These are phyloP conservation scores for Cataglyphis rosenhaueri DNA, from an alignment of 2,888 invertebrate species.

Conservation along the genomic window DNA sequence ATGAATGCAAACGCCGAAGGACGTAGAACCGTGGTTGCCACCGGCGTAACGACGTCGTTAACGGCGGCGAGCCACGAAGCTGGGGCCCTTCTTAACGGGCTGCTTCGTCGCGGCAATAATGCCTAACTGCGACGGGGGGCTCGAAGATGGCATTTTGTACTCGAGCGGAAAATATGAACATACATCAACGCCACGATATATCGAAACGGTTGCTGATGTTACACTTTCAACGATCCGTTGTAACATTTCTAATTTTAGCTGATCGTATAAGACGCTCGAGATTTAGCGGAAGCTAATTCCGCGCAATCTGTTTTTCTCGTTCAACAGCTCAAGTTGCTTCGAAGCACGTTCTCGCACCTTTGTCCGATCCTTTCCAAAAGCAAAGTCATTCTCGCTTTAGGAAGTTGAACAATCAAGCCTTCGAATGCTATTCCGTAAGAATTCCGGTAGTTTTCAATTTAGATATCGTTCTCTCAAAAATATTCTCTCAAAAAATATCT, in stretches of 20 bases:
- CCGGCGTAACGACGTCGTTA: slow-evolving; percentile 77
- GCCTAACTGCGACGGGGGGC: slow-evolving; percentile 39
- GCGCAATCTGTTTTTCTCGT: not conserved
- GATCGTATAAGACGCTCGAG: slow-evolving; percentile 4
- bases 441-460: not conserved
- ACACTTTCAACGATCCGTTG: not conserved
- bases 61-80: slow-evolving; percentile 71
- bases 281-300: slow-evolving; percentile 26
- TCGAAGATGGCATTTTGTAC: slow-evolving; percentile 61
- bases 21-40: slow-evolving; percentile 55
- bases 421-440: not conserved
- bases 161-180: slow-evolving; percentile 70
- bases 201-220: slow-evolving; percentile 27
- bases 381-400: not conserved
- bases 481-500: not conserved
- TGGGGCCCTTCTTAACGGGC: slow-evolving; percentile 66
- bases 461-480: not conserved
- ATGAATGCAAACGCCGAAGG: slow-evolving; percentile 60
- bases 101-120: slow-evolving; percentile 53
- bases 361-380: not conserved
- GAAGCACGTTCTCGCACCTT: slow-evolving; percentile 1
- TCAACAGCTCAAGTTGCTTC: not conserved
- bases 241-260: slow-evolving; percentile 37
- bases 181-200: slow-evolving; percentile 60
- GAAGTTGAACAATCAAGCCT: slow-evolving; percentile 17